Conservation (phyloP, 1,140 invertebrate species). For the Tribolium madens region DNA sequence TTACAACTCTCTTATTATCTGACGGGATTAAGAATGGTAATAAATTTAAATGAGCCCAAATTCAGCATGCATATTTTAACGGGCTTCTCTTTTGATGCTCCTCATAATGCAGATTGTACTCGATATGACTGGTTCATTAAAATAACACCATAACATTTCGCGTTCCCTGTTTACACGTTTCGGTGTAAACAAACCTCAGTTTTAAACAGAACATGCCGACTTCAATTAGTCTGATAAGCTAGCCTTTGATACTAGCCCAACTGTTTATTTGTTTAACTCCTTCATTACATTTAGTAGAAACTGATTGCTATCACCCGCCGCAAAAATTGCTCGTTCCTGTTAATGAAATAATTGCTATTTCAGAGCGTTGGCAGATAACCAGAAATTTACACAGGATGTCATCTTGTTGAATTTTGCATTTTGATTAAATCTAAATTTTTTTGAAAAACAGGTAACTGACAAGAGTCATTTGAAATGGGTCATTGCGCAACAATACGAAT, state of each 20-base stretch:
- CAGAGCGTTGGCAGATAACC: background rate
- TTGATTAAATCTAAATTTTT: constrained; percentile 2
- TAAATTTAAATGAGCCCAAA: constrained; percentile 33
- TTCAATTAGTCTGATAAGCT: constrained; percentile 32
- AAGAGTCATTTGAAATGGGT: constrained; percentile 23
- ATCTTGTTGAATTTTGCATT: background rate
- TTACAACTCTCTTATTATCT: background rate
- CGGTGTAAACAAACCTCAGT: constrained; percentile 26
- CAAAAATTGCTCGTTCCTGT: background rate
- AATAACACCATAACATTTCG: constrained; percentile 25
- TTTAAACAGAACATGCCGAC: constrained; percentile 21
- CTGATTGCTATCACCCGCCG: background rate
- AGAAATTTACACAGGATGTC: background rate
- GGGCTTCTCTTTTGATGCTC: constrained; percentile 5
- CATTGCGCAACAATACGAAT: constrained; percentile 22
- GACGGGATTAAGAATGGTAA: constrained; percentile 20
- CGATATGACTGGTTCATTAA: constrained; percentile 31
- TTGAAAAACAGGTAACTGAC: constrained; percentile 6
- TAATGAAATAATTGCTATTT: background rate
- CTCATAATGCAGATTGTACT: constrained; percentile 32
- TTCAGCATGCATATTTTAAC: constrained; percentile 21
- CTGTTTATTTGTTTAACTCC: constrained; percentile 8
- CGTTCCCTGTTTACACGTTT: constrained; percentile 27
- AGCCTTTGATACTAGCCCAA: constrained; percentile 27
- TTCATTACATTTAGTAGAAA: background rate